These are phyloP conservation scores for Brachypalpus laphriformis DNA, from an alignment of 2,888 invertebrate species.

Conservation along the genomic window DNA sequence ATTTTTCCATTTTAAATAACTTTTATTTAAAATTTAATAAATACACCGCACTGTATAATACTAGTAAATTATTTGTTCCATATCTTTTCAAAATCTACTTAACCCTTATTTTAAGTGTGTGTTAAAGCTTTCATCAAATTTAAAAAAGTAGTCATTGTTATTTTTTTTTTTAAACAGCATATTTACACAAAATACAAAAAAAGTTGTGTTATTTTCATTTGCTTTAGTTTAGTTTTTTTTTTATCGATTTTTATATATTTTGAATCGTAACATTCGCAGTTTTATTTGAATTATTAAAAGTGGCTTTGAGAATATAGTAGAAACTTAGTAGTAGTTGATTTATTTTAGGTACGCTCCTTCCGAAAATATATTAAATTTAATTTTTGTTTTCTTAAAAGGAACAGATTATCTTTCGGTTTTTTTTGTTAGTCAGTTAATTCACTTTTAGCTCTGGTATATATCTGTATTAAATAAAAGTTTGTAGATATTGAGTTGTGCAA, in stretches of 20 bases:
- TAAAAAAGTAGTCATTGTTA: conserved; percentile 4
- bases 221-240: background rate
- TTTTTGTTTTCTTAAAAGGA: conserved; percentile 46
- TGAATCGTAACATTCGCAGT: conserved; percentile 1
- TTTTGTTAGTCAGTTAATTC: conserved; percentile 4
- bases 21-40: conserved; percentile 41
- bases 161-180: conserved; percentile 16
- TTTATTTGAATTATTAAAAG: conserved; percentile 22
- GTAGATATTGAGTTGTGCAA: conserved; percentile 65
- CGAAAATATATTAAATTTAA: conserved; percentile 32
- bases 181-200: no score
- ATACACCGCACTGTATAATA: conserved; percentile 54
- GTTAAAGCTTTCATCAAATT: conserved; percentile 71
- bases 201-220: background rate
- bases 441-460: conserved; percentile 20
- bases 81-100: conserved; percentile 54
- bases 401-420: conserved; percentile 25
- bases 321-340: conserved; percentile 51
- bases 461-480: conserved; percentile 37
- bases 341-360: conserved; percentile 46
- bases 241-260: background rate
- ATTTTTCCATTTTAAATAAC: conserved; percentile 32
- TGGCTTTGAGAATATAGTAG: conserved; percentile 48
- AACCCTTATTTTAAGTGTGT: conserved; percentile 63
- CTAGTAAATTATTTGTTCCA: conserved; percentile 50